These are phyloP conservation scores for Brevimyrus niger DNA, from an alignment of 2,113 vertebrate genomes.

Conservation along the genomic window DNA sequence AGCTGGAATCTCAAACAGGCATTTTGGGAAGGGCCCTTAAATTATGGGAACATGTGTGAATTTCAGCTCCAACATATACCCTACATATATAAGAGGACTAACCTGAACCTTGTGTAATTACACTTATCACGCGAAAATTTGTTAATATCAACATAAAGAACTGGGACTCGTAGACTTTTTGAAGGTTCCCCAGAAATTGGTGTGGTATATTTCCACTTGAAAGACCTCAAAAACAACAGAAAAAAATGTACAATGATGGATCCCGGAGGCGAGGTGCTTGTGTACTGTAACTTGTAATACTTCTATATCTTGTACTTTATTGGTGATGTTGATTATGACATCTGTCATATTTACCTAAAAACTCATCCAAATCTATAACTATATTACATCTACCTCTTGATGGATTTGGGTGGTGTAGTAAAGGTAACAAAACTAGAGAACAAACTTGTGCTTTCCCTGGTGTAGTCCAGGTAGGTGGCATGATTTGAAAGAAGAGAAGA, in stretches of 20 bases:
- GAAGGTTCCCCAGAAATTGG: background rate
- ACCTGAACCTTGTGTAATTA: background rate
- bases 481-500: background rate
- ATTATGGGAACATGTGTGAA: background rate
- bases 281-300: background rate
- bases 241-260: background rate
- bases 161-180: background rate
- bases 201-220: background rate
- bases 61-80: background rate
- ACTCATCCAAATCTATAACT: background rate
- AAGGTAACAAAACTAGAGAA: background rate
- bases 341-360: background rate
- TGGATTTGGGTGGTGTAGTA: background rate
- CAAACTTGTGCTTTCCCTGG: background rate
- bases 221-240: background rate
- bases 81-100: background rate
- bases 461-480: background rate
- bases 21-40: background rate
- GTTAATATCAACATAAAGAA: background rate
- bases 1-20: background rate
- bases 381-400: background rate
- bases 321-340: background rate
- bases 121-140: background rate
- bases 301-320: background rate
- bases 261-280: background rate